Evolutionary conservation across 2,888 invertebrate genomes (phyloP), one percentile per base, ranked within the genome.

Genomic region (Dinocampus coccinellae): DNA sequence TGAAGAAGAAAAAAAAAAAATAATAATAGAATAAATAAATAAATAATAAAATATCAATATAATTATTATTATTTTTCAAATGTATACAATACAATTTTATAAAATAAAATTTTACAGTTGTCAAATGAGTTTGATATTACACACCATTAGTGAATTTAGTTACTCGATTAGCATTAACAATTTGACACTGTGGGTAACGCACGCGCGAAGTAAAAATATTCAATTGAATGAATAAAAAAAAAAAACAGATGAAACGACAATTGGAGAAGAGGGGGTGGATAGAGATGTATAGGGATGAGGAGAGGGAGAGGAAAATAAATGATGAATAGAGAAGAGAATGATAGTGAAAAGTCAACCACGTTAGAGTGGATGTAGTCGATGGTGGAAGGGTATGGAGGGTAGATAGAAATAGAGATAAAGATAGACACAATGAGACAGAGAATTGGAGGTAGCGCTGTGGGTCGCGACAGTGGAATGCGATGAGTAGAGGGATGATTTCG

Each of bases 161-260:
- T 81, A 84, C 83, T 83, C 84, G 84, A 85, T 85, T 85, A 85
- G 81, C 82, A 80, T n/a, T 82, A 82, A 82, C 82, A 81, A 81
- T 80, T 79, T 78, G 80, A 82, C 81, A 81, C 81, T 82, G 80
- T 79, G 33, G 22, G 26, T 61, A 61, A 64, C 57, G 53, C 62
- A 58, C 22, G 60, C 55, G 69, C 64, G 55, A 47, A n/a, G n/a
- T n/a, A n/a, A n/a, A n/a, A n/a, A n/a, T n/a, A n/a, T n/a, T n/a
- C n/a, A n/a, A n/a, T 63, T 68, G 68, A 58, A 69, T 62, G 24
- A n/a, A 63, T 26, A 26, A 22, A 68, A 42, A 61, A 36, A 53
- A 53, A 36, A 62, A 47, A 22, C 60, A 65, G 34, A 55, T 39
- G 67, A 24, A 57, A 22, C n/a, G 1, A n/a, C 13, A 39, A n/a